Evolutionary conservation across 2,888 invertebrate species (phyloP).

Genomic region (Nemapogon koenigi): DNA sequence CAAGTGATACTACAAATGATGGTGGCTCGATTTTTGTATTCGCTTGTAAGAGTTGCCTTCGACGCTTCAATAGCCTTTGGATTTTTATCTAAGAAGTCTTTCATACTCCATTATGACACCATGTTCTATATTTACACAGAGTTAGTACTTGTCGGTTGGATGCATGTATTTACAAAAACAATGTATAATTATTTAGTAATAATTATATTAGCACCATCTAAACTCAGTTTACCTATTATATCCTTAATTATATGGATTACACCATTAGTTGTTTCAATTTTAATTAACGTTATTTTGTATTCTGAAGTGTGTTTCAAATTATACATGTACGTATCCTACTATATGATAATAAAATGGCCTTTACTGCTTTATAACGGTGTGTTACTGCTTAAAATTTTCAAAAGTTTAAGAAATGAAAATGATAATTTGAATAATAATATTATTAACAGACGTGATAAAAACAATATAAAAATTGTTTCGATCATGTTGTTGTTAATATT

Average conservation of each 20-base stretch:
- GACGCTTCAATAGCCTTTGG: slow-evolving; percentile 25
- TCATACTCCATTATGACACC: slow-evolving; percentile 21
- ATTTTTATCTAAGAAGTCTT: slow-evolving; percentile 14
- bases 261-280: slow-evolving; percentile 23
- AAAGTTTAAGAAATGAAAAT: slow-evolving; percentile 27
- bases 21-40: slow-evolving; percentile 36
- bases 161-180: slow-evolving; percentile 41
- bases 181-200: slow-evolving; percentile 42
- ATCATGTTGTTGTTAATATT: slow-evolving; percentile 40
- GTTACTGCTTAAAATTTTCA: slow-evolving; percentile 30
- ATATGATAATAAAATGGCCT: slow-evolving; percentile 41
- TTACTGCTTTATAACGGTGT: slow-evolving; percentile 32
- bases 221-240: slow-evolving; percentile 25
- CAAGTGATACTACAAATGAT: slow-evolving; percentile 45
- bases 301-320: slow-evolving; percentile 17
- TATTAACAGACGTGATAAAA: slow-evolving; percentile 24
- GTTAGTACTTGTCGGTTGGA: slow-evolving; percentile 36
- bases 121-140: slow-evolving; percentile 33
- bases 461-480: slow-evolving; percentile 26
- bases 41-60: slow-evolving; percentile 28
- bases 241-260: slow-evolving; percentile 32
- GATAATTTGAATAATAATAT: too few species aligned
- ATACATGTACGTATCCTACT: slow-evolving; percentile 23
- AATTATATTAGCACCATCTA: slow-evolving; percentile 26
- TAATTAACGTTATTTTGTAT: slow-evolving; percentile 18